These are phyloP conservation scores for Larimichthys polyactis DNA, from an alignment of 2,113 vertebrate species.

Conservation along the genomic window DNA sequence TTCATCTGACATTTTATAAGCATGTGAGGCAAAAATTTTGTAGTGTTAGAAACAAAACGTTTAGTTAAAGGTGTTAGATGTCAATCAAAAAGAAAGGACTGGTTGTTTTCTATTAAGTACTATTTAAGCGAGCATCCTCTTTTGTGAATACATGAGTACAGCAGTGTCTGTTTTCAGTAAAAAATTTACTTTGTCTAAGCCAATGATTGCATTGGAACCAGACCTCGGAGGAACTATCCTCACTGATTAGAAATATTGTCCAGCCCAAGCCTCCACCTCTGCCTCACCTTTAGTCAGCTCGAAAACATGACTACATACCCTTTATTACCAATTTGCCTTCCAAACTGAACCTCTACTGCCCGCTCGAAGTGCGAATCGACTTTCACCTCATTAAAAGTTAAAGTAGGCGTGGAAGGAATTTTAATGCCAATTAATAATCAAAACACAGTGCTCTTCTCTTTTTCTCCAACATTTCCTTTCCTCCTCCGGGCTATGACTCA, in stretches of 20 bases:
- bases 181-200: conserved; percentile 53
- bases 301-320: conserved; percentile 30
- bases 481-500: conserved; percentile 54
- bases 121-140: conserved; percentile 9
- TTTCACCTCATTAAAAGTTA: conserved; percentile 80
- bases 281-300: conserved; percentile 12
- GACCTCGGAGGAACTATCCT: conserved; percentile 1
- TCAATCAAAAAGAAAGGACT: neutral
- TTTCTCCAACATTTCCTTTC: conserved; percentile 49
- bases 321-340: conserved; percentile 44
- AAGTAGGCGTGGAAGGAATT: conserved; percentile 74
- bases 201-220: conserved; percentile 1
- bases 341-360: conserved; percentile 33
- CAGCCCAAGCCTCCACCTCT: conserved; percentile 21
- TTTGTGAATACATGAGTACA: conserved; percentile 22
- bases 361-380: conserved; percentile 46
- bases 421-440: conserved; percentile 80
- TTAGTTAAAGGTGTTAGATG: no score
- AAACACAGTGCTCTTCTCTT: conserved; percentile 57
- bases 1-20: neutral
- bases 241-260: conserved; percentile 29
- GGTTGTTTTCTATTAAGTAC: neutral
- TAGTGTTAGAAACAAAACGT: neutral
- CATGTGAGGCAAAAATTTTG: neutral
- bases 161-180: conserved; percentile 33